A percentile compares a stretch with the other conserved stretches of the same genome.
Evolutionary conservation across 2,113 vertebrate genomes (phyloP).

Genomic region (Numida meleagris): DNA sequence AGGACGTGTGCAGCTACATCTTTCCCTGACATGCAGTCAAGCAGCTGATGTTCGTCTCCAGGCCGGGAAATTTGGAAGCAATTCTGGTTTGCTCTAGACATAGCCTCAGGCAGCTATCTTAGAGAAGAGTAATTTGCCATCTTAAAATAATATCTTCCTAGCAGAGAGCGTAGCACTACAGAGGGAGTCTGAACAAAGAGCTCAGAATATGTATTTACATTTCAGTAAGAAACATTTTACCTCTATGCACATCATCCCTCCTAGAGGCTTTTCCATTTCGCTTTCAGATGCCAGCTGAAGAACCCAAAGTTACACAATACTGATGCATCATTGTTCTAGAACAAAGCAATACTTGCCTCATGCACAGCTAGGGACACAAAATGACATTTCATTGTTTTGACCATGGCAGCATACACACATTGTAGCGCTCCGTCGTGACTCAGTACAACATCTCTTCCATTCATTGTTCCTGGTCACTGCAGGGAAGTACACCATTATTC

Average conservation of each 20-base stretch:
- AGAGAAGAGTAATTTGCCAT: not conserved
- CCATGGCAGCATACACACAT: conserved; percentile 56
- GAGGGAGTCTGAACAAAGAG: not conserved
- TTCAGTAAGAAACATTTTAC: conserved; percentile 3
- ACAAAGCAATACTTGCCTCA: conserved; percentile 66
- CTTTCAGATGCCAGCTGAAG: conserved; percentile 53
- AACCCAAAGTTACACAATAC: conserved; percentile 63
- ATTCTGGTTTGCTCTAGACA: not conserved
- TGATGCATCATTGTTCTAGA: conserved; percentile 66
- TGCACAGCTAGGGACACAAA: conserved; percentile 58
- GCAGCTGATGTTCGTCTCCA: not conserved
- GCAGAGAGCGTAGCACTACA: not conserved
- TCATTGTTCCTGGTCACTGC: conserved; percentile 65
- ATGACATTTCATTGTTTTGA: conserved; percentile 72
- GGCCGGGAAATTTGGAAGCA: not conserved
- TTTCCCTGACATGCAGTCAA: not conserved
- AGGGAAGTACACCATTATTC: conserved; percentile 61
- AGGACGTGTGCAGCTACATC: not conserved
- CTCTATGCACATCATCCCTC: conserved; percentile 29
- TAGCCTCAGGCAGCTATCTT: not conserved
- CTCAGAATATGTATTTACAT: not conserved
- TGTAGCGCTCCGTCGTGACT: conserved; percentile 65
- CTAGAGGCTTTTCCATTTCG: conserved; percentile 37
- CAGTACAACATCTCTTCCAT: conserved; percentile 62
- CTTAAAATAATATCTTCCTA: not conserved